phyloP scores from a whole-genome alignment of 2,888 invertebrate species.

The Mylabris sibirica region DNA sequence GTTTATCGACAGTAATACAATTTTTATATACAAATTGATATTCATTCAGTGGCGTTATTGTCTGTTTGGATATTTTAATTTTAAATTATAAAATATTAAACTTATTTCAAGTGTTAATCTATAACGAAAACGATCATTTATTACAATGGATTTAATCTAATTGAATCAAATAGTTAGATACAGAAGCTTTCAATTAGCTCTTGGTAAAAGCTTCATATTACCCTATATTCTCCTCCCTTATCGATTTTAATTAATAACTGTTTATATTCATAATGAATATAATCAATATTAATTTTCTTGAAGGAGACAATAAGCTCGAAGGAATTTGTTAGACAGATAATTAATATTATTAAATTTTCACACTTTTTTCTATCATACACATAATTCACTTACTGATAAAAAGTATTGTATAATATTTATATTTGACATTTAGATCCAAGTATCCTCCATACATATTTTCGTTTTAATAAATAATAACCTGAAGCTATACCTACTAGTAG shows the following conservation, averaged over 20 bases:
- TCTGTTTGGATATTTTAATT: too few relatives aligned
- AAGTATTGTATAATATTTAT: not conserved
- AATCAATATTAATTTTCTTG: conserved; percentile 1
- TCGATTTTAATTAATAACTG: conserved; percentile 7
- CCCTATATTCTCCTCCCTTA: not conserved
- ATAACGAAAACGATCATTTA: not conserved
- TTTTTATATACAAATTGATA: not conserved
- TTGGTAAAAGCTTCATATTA: not conserved
- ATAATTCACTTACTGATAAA: not conserved
- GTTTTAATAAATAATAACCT: too few relatives aligned
- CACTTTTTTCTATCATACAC: not conserved
- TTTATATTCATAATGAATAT: not conserved
- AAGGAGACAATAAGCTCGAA: not conserved
- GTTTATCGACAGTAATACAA: not conserved
- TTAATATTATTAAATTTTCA: not conserved
- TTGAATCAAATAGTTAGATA: not conserved
- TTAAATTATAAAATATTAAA: not conserved
- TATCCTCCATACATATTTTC: not conserved
- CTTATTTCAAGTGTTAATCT: not conserved
- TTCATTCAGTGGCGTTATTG: not conserved
- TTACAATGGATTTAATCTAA: conserved; percentile 4
- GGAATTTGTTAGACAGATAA: not conserved
- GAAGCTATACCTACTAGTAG: too few relatives aligned
- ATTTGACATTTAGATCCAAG: not conserved
- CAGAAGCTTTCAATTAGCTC: conserved; percentile 9